Conservation (phyloP, 2,797 vertebrate species). For the Leucoraja ocellata region DNA sequence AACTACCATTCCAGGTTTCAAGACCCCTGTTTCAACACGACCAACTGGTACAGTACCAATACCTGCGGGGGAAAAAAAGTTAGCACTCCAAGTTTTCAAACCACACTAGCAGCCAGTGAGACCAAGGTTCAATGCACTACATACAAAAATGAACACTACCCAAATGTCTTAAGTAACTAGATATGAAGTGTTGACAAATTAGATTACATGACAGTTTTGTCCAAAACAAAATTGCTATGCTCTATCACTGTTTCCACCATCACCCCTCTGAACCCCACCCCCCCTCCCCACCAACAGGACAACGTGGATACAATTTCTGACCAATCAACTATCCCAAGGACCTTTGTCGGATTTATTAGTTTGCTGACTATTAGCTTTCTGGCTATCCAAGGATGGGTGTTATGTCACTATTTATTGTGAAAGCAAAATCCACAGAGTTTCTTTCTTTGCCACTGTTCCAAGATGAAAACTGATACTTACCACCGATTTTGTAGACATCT, state of each 20-base stretch:
- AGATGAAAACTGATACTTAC: slow-evolving; percentile 49
- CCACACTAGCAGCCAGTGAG: neutral
- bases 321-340: neutral
- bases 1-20: slow-evolving; percentile 85
- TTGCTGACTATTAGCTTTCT: neutral
- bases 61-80: slow-evolving; percentile 53
- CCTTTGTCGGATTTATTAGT: neutral
- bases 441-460: no score
- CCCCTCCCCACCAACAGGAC: no score
- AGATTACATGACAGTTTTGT: no score
- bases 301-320: neutral
- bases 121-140: neutral
- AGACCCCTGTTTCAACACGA: slow-evolving; percentile 79
- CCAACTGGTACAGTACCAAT: slow-evolving; percentile 88
- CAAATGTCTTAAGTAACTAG: neutral
- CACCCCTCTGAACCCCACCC: no score
- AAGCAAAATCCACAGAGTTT: neutral
- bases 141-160: neutral
- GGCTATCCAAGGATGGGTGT: neutral
- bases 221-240: no score
- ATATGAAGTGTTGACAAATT: no score
- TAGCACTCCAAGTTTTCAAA: no score
- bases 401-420: neutral
- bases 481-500: slow-evolving; percentile 90
- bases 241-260: neutral